Evolutionary conservation across 1,140 invertebrate genomes (phyloP).

Genomic region (Camponotus pennsylvanicus): DNA sequence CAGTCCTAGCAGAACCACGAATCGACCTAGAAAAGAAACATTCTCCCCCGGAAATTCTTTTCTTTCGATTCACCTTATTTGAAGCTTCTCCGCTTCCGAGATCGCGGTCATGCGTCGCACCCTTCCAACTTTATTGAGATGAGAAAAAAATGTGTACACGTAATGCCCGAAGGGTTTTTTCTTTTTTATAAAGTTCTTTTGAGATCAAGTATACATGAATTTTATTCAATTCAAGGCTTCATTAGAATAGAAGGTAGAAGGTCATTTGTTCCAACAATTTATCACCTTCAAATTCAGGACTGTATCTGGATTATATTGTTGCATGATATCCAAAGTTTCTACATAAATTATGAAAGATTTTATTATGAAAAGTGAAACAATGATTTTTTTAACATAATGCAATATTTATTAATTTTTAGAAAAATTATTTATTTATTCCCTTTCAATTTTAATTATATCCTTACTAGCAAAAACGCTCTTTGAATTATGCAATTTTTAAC

Average conservation of each 20-base stretch:
- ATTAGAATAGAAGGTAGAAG: not conserved
- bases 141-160: slow-evolving; percentile 31
- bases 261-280: slow-evolving; percentile 33
- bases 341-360: not conserved
- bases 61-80: slow-evolving; percentile 18
- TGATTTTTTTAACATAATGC: not conserved
- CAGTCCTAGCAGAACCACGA: not conserved
- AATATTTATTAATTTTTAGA: slow-evolving; percentile 4
- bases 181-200: slow-evolving; percentile 43
- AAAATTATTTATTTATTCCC: not conserved
- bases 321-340: not conserved
- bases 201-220: slow-evolving; percentile 14
- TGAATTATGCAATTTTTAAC: not conserved
- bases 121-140: slow-evolving; percentile 16
- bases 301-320: slow-evolving; percentile 15
- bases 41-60: slow-evolving; percentile 20
- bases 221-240: slow-evolving; percentile 36
- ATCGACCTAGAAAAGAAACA: slow-evolving; percentile 19
- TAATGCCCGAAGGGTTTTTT: not conserved
- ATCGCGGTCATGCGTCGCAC: not conserved
- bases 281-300: not conserved
- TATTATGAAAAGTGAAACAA: not conserved
- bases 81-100: not conserved
- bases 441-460: not conserved
- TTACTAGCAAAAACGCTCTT: not conserved